These are phyloP conservation scores for Eulemur coronatus DNA, from an alignment of 2,797 vertebrate species.

Conservation along the genomic window DNA sequence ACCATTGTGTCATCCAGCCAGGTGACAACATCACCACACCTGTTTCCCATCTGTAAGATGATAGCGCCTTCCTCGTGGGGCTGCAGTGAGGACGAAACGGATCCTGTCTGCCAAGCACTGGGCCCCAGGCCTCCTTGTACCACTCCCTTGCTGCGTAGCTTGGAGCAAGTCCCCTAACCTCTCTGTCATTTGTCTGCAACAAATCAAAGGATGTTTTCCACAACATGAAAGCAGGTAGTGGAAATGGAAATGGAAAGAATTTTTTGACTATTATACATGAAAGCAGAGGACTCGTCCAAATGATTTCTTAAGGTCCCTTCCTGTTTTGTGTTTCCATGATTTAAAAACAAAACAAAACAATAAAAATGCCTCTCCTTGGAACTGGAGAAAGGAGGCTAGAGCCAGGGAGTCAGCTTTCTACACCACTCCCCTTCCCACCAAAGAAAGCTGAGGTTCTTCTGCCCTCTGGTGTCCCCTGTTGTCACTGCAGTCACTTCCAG, in stretches of 20 bases:
- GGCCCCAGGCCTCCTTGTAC: neutral
- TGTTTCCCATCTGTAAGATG: neutral
- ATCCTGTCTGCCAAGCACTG: neutral
- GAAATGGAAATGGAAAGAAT: conserved; percentile 5
- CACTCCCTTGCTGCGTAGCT: neutral
- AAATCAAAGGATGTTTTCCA: neutral
- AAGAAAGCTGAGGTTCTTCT: conserved; percentile 58
- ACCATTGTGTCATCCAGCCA: neutral
- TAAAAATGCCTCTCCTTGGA: conserved; percentile 36
- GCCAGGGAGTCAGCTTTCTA: neutral
- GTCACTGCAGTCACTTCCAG: neutral
- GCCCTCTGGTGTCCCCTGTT: conserved; percentile 40
- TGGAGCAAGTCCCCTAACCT: neutral
- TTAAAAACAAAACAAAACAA: conserved; percentile 63
- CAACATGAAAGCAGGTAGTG: neutral
- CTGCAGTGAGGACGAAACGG: neutral
- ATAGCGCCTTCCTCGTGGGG: neutral
- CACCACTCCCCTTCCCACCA: neutral
- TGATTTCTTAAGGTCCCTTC: conserved; percentile 35
- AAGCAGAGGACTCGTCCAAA: neutral
- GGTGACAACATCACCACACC: neutral
- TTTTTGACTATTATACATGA: neutral
- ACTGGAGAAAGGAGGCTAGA: neutral
- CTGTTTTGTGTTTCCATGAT: conserved; percentile 50
- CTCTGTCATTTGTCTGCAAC: neutral